A percentile compares a stretch with the other conserved stretches of the same genome.
phyloP scores from a whole-genome alignment of 2,888 invertebrate genomes.

The Hydropsyche betteni region DNA sequence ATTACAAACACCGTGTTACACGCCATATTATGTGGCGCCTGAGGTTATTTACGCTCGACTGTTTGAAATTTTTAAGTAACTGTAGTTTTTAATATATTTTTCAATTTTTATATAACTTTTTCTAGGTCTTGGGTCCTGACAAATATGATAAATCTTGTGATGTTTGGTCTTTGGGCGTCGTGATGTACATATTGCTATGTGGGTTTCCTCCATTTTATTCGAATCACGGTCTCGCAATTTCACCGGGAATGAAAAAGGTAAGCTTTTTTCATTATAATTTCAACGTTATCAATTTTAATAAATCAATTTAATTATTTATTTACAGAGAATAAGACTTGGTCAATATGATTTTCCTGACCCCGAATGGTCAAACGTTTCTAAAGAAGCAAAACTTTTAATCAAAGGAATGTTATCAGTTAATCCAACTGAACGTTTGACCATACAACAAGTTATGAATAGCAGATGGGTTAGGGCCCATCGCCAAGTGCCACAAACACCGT shows the following conservation, averaged over 20 bases:
- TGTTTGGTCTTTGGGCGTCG: constrained; percentile 98
- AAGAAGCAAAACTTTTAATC: constrained; percentile 95
- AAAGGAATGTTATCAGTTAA: constrained; percentile 94
- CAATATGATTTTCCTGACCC: constrained; percentile 97
- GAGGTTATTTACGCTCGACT: constrained; percentile 57
- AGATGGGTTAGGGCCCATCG: constrained; percentile 72
- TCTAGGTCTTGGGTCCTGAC: constrained; percentile 90
- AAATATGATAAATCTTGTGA: constrained; percentile 99
- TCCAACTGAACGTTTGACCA: constrained; percentile 87
- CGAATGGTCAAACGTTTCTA: constrained; percentile 94
- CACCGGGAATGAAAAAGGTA: constrained; percentile 97
- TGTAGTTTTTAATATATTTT: neutral
- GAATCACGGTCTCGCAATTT: constrained; percentile 96
- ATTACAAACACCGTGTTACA: constrained; percentile 97
- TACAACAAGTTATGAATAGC: constrained; percentile 76
- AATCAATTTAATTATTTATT: constrained; percentile 38
- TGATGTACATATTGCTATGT: constrained; percentile 98
- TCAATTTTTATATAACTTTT: no score
- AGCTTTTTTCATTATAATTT: neutral
- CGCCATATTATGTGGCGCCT: constrained; percentile 94
- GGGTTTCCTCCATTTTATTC: constrained; percentile 99
- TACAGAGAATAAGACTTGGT: constrained; percentile 84
- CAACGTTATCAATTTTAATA: neutral
- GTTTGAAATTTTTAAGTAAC: neutral
- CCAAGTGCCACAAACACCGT: constrained; percentile 93